Conservation (phyloP, 1,140 invertebrate species). For the Colletes latitarsis region DNA sequence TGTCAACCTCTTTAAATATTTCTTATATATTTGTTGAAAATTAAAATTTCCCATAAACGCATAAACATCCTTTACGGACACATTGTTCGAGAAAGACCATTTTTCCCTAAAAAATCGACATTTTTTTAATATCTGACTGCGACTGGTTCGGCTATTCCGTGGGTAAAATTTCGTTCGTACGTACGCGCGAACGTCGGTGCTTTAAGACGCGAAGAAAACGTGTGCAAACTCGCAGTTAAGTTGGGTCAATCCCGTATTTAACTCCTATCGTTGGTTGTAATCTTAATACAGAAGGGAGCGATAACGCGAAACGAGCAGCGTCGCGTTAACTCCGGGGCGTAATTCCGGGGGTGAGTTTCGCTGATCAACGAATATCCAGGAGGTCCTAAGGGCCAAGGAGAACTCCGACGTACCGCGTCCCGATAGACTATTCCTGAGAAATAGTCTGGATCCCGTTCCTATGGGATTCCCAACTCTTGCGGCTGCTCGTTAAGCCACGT, state of each 20-base stretch:
- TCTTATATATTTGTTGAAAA: too few relatives aligned
- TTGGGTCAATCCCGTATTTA: not conserved
- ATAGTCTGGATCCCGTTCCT: slow-evolving; percentile 53
- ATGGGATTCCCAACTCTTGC: slow-evolving; percentile 58
- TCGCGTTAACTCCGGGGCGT: slow-evolving; percentile 17
- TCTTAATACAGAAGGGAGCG: slow-evolving; percentile 26
- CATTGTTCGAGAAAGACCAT: too few relatives aligned
- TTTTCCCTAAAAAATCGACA: too few relatives aligned
- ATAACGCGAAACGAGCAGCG: slow-evolving; percentile 17
- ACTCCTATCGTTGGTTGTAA: slow-evolving; percentile 16
- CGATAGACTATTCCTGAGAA: slow-evolving; percentile 64
- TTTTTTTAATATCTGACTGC: too few relatives aligned
- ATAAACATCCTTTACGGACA: too few relatives aligned
- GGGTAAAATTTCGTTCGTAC: not conserved
- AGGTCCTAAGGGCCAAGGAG: slow-evolving; percentile 14
- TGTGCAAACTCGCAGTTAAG: not conserved
- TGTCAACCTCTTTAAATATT: too few relatives aligned
- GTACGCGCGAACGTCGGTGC: not conserved
- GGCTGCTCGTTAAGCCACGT: slow-evolving; percentile 55
- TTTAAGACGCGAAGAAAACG: not conserved
- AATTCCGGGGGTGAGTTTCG: slow-evolving; percentile 27
- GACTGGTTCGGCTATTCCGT: too few relatives aligned
- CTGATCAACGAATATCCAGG: slow-evolving; percentile 21
- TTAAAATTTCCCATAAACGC: too few relatives aligned
- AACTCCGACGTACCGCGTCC: slow-evolving; percentile 38